Evolutionary conservation across 2,888 invertebrate species (phyloP), one percentile per base, ranked within the genome.

Genomic region (Dorcus parallelipipedus): DNA sequence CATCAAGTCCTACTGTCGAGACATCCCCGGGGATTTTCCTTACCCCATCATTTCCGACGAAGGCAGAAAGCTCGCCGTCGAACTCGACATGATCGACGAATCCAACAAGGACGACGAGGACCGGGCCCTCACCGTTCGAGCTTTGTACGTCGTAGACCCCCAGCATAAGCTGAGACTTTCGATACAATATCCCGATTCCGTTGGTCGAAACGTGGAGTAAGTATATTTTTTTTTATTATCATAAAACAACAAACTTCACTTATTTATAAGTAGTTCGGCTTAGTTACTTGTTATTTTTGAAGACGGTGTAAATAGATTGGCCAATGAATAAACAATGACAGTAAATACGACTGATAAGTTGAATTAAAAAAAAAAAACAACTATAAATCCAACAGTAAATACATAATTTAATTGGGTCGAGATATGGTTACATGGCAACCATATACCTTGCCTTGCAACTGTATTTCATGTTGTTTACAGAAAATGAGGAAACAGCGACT

Each of bases 121-220:
- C 50, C 77, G 84, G 51, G 89, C 88, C 6, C 79, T 86, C 67
- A 91, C 91, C 7, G 86, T 89, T 53, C 82, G 91, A 14, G 84
- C 91, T 64, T 82, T 94, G 17, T 93, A 91, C 75, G 82, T 95
- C 63, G 86, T 94, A 68, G 90, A 89, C 60, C 92, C 93, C 4
- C 87, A 90, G 70, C 89, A 89, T 73, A 87, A 86, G 69, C 79
- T 95, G 54, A 87, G 91, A 67, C 79, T 93, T 39, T 87, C 89
- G 52, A 90, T 94, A 84, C 84, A 88, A 58, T 94, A 94, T 76
- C 94, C 94, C 23, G 87, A 88, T 56, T 91, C 92, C 2, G 92
- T 91, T 23, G 94, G 94, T 43, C 82, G 94, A 64, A 93, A 93
- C 78, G 91, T 93, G 64, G 87, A 89, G 91, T 91, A 77, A 84